Evolutionary conservation across 2,797 vertebrate species (phyloP).

Genomic region (Morus bassanus): DNA sequence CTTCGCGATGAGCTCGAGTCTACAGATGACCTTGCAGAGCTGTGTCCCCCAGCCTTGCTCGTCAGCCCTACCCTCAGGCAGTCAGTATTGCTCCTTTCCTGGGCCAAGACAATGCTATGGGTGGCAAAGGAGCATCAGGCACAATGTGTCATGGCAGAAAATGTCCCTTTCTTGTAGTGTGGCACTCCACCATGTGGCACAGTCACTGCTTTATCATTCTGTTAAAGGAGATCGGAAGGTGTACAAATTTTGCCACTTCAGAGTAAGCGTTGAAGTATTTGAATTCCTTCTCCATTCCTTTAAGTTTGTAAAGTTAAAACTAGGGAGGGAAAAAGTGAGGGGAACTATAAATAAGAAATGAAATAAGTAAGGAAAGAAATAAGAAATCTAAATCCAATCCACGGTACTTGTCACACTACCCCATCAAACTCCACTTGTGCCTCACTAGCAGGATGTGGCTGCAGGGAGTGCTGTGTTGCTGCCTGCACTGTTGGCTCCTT

Average conservation of each 20-base stretch:
- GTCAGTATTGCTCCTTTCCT: background rate
- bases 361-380: background rate
- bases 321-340: background rate
- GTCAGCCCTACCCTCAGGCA: background rate
- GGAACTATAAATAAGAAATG: background rate
- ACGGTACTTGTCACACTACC: background rate
- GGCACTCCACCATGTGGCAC: background rate
- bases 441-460: background rate
- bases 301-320: background rate
- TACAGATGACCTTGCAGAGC: background rate
- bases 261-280: background rate
- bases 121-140: background rate
- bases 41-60: background rate
- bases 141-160: background rate
- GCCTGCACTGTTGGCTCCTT: background rate
- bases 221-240: background rate
- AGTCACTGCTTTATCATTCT: background rate
- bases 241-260: background rate
- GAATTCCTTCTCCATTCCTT: background rate
- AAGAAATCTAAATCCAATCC: background rate
- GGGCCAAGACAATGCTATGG: background rate
- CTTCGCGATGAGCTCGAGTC: background rate
- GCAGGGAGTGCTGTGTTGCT: background rate
- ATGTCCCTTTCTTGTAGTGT: background rate
- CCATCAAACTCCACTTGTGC: background rate